These are phyloP conservation scores for Drosophila bipectinata DNA, from an alignment of 1,140 invertebrate species.

Conservation along the genomic window DNA sequence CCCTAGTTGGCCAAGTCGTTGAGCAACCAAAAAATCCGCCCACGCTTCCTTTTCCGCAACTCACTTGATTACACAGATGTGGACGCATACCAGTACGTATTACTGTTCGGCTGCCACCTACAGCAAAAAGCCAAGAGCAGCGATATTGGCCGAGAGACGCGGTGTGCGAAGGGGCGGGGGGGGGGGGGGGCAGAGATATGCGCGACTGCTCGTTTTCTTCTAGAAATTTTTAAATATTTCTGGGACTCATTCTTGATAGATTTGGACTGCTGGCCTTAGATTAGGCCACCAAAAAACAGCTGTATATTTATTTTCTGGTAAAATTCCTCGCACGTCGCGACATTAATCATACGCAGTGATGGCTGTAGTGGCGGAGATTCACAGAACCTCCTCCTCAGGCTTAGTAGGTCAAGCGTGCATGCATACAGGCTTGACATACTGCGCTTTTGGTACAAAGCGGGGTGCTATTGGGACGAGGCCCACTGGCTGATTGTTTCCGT, in stretches of 20 bases:
- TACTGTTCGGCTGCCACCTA: constrained; percentile 46
- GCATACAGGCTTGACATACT: constrained; percentile 65
- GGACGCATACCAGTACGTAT: constrained; percentile 26
- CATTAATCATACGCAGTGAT: constrained; percentile 66
- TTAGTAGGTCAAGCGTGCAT: constrained; percentile 56
- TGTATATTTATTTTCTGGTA: constrained; percentile 38
- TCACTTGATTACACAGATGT: constrained; percentile 43
- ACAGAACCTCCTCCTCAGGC: background rate
- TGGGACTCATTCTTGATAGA: constrained; percentile 50
- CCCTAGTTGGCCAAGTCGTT: constrained; percentile 51
- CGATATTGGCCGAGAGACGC: constrained; percentile 10
- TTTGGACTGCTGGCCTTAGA: constrained; percentile 49
- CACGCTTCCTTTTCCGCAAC: constrained; percentile 40
- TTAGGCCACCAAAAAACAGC: constrained; percentile 58
- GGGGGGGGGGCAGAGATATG: constrained; percentile 1
- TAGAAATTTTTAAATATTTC: constrained; percentile 72
- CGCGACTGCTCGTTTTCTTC: constrained; percentile 51
- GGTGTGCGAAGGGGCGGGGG: background rate
- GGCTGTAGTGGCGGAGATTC: constrained; percentile 6
- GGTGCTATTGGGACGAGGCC: constrained; percentile 21
- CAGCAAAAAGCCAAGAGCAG: constrained; percentile 26
- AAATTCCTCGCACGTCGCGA: constrained; percentile 48
- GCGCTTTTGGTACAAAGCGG: constrained; percentile 2
- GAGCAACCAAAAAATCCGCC: constrained; percentile 60
- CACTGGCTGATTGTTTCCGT: constrained; percentile 17